Base-by-base conservation (phyloP, 2,797 vertebrate species). In the Gymnothorax javanicus region DNA sequence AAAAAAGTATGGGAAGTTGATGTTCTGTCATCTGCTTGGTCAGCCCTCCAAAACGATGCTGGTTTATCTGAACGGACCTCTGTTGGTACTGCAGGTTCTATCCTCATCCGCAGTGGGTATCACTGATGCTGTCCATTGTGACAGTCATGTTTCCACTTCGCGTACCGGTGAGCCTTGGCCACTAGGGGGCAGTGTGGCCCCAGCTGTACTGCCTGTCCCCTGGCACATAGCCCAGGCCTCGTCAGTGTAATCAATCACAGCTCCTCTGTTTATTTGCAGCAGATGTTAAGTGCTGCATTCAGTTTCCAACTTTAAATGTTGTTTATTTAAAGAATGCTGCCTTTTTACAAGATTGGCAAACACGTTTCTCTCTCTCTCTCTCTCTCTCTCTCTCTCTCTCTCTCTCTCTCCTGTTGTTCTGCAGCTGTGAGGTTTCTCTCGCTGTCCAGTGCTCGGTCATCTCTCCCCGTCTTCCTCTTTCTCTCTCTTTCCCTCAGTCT, bases 151-250 rank as follows among this genome's bases (percentile, higher is more conserved):
- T 27, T 43, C 25, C 27, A 2, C 11, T 75, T 75, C 71, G 4
- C 43, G 75, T 7, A 23, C 6, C 17, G 23, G 50, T 23, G 75
- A 54, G 5, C 50, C 43, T 27, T n/a, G n/a, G 86, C 92, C 96
- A 94, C 91, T 11, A 60, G 93, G 92, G 93, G 94, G 85, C 90
- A 90, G 91, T 96, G 92, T 94, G 93, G 92, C 88, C 87, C 88
- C 93, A 91, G 57, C 52, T 4, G 23, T n/a, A 52, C 15, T 0
- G 54, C 54, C 33, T 33, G 25, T 27, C 83, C 9, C 84, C 33
- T 17, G 25, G 43, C 9, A 25, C 27, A 4, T 7, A 4, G 50
- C 23, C 60, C 52, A 50, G 77, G 75, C 73, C 13, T 71, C 67
- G 62, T 71, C 50, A n/a, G 64, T 43, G 79, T 86, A 85, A 88